Conservation (phyloP, 2,888 invertebrate species). For the Lasioglossum calceatum region DNA sequence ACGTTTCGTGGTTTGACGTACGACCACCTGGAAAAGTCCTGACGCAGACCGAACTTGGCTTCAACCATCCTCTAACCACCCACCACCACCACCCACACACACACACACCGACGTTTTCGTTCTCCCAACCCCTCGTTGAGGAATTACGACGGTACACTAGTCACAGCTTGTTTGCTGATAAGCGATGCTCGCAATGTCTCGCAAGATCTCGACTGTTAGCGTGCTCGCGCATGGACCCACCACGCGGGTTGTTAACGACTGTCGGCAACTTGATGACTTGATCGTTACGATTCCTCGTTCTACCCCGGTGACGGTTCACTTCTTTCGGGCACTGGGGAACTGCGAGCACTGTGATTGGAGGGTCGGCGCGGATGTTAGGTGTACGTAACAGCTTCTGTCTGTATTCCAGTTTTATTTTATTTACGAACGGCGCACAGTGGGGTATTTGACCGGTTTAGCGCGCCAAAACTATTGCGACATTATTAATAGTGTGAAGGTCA, state of each 20-base stretch:
- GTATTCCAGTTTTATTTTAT: background rate
- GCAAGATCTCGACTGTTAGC: background rate
- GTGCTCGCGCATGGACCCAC: background rate
- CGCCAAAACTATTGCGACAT: too few species aligned
- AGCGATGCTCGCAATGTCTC: constrained; percentile 27
- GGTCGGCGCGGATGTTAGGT: background rate
- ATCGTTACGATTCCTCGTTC: background rate
- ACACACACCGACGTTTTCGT: background rate
- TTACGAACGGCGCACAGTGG: background rate
- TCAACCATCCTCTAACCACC: background rate
- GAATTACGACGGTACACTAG: constrained; percentile 40
- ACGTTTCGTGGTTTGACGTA: constrained; percentile 50
- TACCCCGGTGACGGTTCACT: background rate
- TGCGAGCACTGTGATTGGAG: background rate
- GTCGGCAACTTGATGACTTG: constrained; percentile 10
- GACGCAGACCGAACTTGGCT: constrained; percentile 36
- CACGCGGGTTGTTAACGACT: constrained; percentile 14
- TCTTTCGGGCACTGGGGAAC: background rate
- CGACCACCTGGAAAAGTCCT: constrained; percentile 52
- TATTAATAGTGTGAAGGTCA: too few species aligned
- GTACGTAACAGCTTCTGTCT: background rate
- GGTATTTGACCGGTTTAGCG: too few species aligned
- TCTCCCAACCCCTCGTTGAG: background rate
- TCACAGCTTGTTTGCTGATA: constrained; percentile 37
- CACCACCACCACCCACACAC: background rate